A percentile compares a stretch with the other conserved stretches of the same genome.
phyloP scores from a whole-genome alignment of 2,113 vertebrate genomes.

The Ranitomeya imitator region DNA sequence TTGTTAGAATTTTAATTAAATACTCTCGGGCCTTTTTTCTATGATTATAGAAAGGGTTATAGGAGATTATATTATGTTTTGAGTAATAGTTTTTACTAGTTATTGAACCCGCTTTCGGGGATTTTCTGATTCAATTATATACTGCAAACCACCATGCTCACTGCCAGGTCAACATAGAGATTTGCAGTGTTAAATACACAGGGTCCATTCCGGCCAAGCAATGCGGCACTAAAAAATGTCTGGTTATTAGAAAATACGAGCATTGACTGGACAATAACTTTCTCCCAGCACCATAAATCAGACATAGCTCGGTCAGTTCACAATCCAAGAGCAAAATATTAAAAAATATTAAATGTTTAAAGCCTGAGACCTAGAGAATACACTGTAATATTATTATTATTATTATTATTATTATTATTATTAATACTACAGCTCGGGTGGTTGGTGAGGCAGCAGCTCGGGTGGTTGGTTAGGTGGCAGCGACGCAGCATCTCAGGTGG shows the following conservation, averaged over 20 bases:
- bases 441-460: no score
- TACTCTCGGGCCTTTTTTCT: no score
- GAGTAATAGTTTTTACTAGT: no score
- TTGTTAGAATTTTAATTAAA: no score
- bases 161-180: constrained; percentile 37
- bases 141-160: constrained; percentile 1
- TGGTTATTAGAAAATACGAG: constrained; percentile 13
- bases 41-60: no score
- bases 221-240: background rate
- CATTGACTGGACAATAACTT: background rate
- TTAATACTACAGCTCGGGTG: no score
- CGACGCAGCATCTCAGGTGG: no score
- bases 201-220: constrained; percentile 9
- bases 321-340: background rate
- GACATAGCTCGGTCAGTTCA: background rate
- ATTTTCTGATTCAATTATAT: no score
- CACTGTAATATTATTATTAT: background rate
- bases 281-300: constrained; percentile 9
- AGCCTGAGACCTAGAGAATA: background rate
- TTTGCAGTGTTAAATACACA: constrained; percentile 42
- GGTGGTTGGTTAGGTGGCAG: no score
- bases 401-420: no score
- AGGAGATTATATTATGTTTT: no score
- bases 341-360: background rate
- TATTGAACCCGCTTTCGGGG: no score